phyloP scores from a whole-genome alignment of 2,888 invertebrate species.

The Drymonia ruficornis region DNA sequence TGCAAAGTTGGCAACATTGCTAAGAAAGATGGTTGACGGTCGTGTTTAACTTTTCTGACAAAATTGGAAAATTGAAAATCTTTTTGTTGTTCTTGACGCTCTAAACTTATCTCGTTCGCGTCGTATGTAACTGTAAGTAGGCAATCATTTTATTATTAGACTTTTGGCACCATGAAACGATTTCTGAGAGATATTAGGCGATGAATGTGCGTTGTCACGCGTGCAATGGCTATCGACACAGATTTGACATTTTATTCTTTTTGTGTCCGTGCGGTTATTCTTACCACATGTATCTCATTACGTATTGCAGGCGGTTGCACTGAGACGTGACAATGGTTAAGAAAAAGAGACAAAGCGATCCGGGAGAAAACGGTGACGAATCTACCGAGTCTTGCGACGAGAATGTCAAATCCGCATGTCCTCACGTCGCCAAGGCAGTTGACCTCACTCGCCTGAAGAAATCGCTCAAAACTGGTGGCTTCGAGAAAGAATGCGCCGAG shows the following conservation, averaged over 20 bases:
- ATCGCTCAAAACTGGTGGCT: slow-evolving; percentile 78
- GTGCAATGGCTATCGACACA: slow-evolving; percentile 82
- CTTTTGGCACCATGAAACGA: slow-evolving; percentile 32
- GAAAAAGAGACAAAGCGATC: slow-evolving; percentile 89
- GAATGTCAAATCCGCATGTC: slow-evolving; percentile 86
- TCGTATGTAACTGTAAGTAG: slow-evolving; percentile 77
- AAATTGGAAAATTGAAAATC: slow-evolving; percentile 57
- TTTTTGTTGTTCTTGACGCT: slow-evolving; percentile 52
- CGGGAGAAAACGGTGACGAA: slow-evolving; percentile 85
- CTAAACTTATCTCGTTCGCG: slow-evolving; percentile 47
- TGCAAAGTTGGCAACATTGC: slow-evolving; percentile 62
- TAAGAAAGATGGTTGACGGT: slow-evolving; percentile 74
- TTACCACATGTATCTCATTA: slow-evolving; percentile 81
- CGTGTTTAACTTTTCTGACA: slow-evolving; percentile 75
- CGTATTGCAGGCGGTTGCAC: slow-evolving; percentile 73
- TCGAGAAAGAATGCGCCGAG: slow-evolving; percentile 83
- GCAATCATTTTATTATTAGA: slow-evolving; percentile 41
- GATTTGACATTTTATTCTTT: slow-evolving; percentile 83
- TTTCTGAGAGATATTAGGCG: slow-evolving; percentile 43
- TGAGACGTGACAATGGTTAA: slow-evolving; percentile 87
- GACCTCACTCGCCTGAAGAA: slow-evolving; percentile 86
- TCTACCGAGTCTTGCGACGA: slow-evolving; percentile 91
- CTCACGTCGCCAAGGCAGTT: slow-evolving; percentile 88
- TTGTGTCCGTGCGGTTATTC: slow-evolving; percentile 79
- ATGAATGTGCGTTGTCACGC: slow-evolving; percentile 83